Evolutionary conservation across 2,888 invertebrate species (phyloP).

Genomic region (Agrochola macilenta): DNA sequence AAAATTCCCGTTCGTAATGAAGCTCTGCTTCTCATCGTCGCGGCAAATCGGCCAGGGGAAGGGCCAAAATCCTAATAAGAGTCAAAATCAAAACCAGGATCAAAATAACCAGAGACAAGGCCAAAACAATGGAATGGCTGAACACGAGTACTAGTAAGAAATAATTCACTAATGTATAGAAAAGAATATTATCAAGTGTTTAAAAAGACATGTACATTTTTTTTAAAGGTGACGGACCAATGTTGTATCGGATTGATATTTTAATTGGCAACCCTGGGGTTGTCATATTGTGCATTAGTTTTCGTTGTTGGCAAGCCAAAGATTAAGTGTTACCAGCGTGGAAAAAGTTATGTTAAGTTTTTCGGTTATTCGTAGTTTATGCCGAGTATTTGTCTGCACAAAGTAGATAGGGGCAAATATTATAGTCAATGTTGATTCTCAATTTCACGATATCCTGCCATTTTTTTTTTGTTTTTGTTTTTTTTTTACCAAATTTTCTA

Average conservation of each 20-base stretch:
- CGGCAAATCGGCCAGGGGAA: slow-evolving; percentile 89
- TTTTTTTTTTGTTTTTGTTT: slow-evolving; percentile 41
- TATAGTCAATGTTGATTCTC: slow-evolving; percentile 61
- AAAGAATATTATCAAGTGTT: slow-evolving; percentile 68
- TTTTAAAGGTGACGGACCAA: slow-evolving; percentile 85
- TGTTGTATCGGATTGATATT: slow-evolving; percentile 79
- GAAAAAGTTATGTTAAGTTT: slow-evolving; percentile 60
- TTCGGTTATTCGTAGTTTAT: slow-evolving; percentile 64
- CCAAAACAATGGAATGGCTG: slow-evolving; percentile 84
- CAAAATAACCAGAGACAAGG: slow-evolving; percentile 74
- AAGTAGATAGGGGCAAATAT: slow-evolving; percentile 68
- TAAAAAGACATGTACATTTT: slow-evolving; percentile 86
- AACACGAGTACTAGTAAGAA: slow-evolving; percentile 88
- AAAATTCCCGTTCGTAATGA: slow-evolving; percentile 99
- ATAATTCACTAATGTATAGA: slow-evolving; percentile 62
- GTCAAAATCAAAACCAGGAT: slow-evolving; percentile 76
- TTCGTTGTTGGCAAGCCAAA: slow-evolving; percentile 73
- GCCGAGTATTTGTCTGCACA: slow-evolving; percentile 70
- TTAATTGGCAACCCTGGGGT: slow-evolving; percentile 63
- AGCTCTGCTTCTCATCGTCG: slow-evolving; percentile 98
- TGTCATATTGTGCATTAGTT: slow-evolving; percentile 67
- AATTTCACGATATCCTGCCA: slow-evolving; percentile 67
- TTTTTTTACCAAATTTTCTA: slow-evolving; percentile 49
- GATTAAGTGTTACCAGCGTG: slow-evolving; percentile 76
- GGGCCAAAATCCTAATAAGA: slow-evolving; percentile 72